These are phyloP conservation scores for Triops cancriformis DNA, from an alignment of 1,140 invertebrate genomes.

Conservation along the genomic window DNA sequence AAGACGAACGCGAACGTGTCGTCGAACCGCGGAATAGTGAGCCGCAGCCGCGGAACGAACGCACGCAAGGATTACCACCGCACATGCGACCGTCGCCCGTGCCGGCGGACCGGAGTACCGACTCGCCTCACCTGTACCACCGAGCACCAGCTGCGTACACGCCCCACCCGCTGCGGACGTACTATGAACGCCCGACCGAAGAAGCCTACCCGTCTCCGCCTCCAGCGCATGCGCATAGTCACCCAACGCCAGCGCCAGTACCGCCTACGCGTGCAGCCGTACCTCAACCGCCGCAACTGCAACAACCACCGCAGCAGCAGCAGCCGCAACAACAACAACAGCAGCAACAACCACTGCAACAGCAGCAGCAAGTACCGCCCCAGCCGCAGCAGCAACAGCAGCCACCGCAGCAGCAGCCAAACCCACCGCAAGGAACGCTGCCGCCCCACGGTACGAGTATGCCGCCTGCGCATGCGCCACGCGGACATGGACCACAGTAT, in stretches of 20 bases:
- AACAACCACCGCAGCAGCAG: slow-evolving; percentile 19
- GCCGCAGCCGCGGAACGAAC: background rate
- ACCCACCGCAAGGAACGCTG: background rate
- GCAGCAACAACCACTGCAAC: background rate
- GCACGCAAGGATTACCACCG: background rate
- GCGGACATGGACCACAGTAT: background rate
- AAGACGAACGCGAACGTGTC: background rate
- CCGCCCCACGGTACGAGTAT: background rate
- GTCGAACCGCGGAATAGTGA: too few relatives aligned
- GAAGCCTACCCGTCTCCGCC: background rate
- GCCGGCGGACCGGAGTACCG: background rate
- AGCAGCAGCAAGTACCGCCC: background rate
- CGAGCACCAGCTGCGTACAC: background rate
- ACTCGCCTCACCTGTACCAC: background rate
- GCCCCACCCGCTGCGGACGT: background rate
- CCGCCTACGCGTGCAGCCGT: background rate
- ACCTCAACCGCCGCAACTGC: background rate
- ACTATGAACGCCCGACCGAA: background rate
- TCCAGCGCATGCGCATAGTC: background rate
- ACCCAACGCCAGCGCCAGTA: background rate
- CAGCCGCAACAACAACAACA: slow-evolving; percentile 21
- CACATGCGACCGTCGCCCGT: background rate
- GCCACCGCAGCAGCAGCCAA: background rate
- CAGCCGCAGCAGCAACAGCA: slow-evolving; percentile 21
- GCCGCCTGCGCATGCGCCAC: background rate